Evolutionary conservation across 2,113 vertebrate genomes (phyloP), one percentile per base, ranked within the genome.

Genomic region (Abramis brama): DNA sequence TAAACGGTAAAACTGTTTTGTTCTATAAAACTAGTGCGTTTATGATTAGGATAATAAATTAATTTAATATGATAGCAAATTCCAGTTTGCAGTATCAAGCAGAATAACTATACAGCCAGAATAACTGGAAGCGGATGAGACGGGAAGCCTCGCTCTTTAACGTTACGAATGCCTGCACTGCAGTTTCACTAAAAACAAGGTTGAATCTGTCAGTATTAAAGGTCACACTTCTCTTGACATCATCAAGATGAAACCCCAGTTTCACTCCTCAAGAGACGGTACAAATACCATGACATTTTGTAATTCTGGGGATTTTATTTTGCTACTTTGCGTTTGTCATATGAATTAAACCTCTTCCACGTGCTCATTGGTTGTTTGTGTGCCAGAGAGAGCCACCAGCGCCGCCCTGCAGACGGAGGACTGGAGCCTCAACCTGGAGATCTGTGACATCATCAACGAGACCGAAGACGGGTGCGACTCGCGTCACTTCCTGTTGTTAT

Each of bases 381-480:
- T 88, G 84, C 82, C 90, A 95, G 95, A 95, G 86, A 87, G 79
- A 84, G 95, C 95, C 6, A 95, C 94, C 71, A 91, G 45, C 47
- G 83, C 89, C 43, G 68, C 82, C 11, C 87, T 94, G 50, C 92
- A 93, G 89, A 79, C 83, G 0, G 95, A 95, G 47, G 93, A 95
- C 88, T 95, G 95, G 95, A 93, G 89, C 0, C 92, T 95, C 19
- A 95, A 95, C 88, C 93, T 95, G 91, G 95, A 95, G 92, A 94
- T 95, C 62, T 95, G 95, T 91, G 94, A 96, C 87, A 95, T 95
- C 85, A 92, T 94, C 89, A 95, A 94, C 6, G 95, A 95, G 90
- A 95, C 94, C 0, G 94, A 95, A 0, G 94, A 95, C 4, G 94
- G 94, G 95, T 95, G 55, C 55, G 55, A 21, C 55, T 21, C 55